phyloP scores from a whole-genome alignment of 92 coral and sea anemone species.

The Bergia sp. region DNA sequence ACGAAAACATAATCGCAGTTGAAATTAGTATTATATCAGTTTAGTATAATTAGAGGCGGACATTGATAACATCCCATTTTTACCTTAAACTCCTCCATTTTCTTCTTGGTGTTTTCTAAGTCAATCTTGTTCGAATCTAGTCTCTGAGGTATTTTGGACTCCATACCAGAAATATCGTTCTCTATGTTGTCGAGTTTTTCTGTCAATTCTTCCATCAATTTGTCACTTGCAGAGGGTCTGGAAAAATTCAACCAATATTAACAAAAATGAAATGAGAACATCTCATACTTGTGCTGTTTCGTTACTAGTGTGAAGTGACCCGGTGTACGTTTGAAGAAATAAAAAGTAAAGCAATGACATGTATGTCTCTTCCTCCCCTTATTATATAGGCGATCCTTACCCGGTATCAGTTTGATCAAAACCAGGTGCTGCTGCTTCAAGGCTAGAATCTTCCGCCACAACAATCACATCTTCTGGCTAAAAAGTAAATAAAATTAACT shows the following conservation, averaged over 20 bases:
- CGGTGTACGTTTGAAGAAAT: too few species aligned
- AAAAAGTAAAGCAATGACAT: background rate
- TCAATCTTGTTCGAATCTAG: constrained; percentile 49
- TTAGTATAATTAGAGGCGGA: too few species aligned
- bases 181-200: constrained; percentile 71
- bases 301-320: too few species aligned
- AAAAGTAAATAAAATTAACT: background rate
- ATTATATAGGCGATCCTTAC: background rate
- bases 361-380: background rate
- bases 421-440: constrained; percentile 12
- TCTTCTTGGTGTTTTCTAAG: constrained; percentile 47
- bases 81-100: constrained; percentile 26
- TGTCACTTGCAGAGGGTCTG: constrained; percentile 67
- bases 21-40: too few species aligned
- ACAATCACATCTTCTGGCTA: constrained; percentile 8
- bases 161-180: constrained; percentile 67
- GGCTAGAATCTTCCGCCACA: background rate
- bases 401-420: constrained; percentile 25
- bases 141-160: constrained; percentile 57
- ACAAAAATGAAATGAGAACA: too few species aligned
- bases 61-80: too few species aligned
- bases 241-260: too few species aligned
- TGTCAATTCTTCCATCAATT: constrained; percentile 53
- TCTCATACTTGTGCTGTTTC: too few species aligned
- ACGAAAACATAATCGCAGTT: too few species aligned